Percentiles rank a stretch among this genome's conserved stretches.
Evolutionary conservation across 2,797 vertebrate species (phyloP).

Genomic region (Eulemur rubriventer): DNA sequence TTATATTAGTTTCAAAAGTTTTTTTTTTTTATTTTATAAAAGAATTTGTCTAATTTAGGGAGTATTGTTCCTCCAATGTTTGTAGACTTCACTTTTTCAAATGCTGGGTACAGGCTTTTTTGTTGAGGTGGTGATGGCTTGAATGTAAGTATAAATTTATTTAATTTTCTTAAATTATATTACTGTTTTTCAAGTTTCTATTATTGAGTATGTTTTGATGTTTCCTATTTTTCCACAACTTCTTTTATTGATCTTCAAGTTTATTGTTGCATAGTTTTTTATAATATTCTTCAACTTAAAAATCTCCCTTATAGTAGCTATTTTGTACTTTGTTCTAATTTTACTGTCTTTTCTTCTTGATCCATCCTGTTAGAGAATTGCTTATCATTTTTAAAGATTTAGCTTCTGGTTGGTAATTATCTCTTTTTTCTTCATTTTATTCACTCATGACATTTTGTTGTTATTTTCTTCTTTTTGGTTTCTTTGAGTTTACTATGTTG

Average conservation of each 20-base stretch:
- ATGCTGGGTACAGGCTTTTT: background rate
- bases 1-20: background rate
- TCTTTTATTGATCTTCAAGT: background rate
- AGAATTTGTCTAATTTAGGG: background rate
- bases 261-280: background rate
- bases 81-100: background rate
- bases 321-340: background rate
- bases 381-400: background rate
- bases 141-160: background rate
- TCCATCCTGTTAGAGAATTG: background rate
- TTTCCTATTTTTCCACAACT: background rate
- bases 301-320: background rate
- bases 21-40: background rate
- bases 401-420: background rate
- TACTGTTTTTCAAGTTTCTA: background rate
- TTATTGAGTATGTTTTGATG: background rate
- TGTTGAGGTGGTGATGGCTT: too few relatives aligned
- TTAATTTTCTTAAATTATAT: background rate
- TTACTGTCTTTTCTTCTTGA: background rate
- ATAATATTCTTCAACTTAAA: background rate
- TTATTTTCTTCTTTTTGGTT: background rate
- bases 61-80: background rate
- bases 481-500: background rate
- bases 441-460: background rate
- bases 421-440: background rate